Percentiles rank a stretch among this genome's conserved stretches.
These are phyloP conservation scores for Nudaria mundana DNA, from an alignment of 2,888 invertebrate species.

Conservation along the genomic window DNA sequence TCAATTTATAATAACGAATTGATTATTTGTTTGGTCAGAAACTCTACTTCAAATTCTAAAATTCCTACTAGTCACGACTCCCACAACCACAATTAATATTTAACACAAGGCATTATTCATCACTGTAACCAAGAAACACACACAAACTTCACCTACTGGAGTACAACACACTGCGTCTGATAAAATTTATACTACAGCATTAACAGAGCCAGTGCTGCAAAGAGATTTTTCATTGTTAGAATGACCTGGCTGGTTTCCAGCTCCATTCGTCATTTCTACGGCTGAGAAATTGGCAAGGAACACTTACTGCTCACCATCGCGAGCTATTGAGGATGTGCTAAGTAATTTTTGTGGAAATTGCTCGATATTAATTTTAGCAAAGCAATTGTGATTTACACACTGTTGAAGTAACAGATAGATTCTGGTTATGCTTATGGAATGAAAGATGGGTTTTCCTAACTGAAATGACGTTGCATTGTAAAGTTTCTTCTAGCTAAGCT, in stretches of 20 bases:
- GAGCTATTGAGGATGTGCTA: conserved; percentile 34
- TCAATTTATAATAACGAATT: no score
- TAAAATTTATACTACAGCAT: conserved; percentile 37
- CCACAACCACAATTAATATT: no score
- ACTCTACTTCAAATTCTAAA: no score
- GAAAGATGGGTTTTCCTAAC: no score
- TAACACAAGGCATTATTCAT: no score
- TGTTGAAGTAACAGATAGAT: neutral
- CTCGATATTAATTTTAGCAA: neutral
- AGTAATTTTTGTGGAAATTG: conserved; percentile 30
- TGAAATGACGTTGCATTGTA: no score
- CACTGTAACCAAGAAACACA: no score
- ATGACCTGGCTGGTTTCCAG: conserved; percentile 56
- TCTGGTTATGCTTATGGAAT: neutral
- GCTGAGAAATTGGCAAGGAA: conserved; percentile 39
- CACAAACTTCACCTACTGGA: conserved; percentile 15
- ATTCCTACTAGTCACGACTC: no score
- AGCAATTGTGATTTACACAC: neutral
- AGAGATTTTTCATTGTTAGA: conserved; percentile 50
- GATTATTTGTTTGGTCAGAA: no score
- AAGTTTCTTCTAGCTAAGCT: no score
- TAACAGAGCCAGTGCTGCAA: conserved; percentile 30
- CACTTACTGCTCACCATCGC: conserved; percentile 23
- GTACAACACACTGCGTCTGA: conserved; percentile 18
- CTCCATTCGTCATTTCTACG: conserved; percentile 43